Evolutionary conservation across 1,140 invertebrate species (phyloP).

Genomic region (Dufourea novaeangliae): DNA sequence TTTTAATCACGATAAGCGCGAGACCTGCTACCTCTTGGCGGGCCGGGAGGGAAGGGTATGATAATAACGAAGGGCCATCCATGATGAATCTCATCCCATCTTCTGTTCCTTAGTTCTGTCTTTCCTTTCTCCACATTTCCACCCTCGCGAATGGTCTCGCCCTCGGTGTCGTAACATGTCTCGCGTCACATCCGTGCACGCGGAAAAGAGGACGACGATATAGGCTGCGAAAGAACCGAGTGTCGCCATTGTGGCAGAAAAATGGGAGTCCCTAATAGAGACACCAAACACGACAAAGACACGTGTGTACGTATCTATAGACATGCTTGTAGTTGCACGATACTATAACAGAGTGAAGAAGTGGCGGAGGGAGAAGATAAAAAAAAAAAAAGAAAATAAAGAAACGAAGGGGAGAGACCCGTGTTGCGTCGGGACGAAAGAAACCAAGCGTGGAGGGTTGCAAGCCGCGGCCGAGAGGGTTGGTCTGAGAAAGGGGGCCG

Average conservation of each 20-base stretch:
- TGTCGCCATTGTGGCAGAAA: constrained; percentile 51
- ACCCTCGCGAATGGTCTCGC: no score
- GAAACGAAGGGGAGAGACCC: background rate
- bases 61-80: constrained; percentile 22
- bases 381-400: constrained; percentile 12
- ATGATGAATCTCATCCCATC: constrained; percentile 2
- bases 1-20: constrained; percentile 50
- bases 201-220: constrained; percentile 16
- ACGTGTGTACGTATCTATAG: background rate
- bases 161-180: no score
- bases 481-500: constrained; percentile 10
- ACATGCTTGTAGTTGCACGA: background rate
- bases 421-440: constrained; percentile 2
- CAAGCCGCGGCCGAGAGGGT: background rate
- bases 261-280: constrained; percentile 54
- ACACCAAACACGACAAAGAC: background rate
- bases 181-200: constrained; percentile 36
- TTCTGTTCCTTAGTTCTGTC: background rate
- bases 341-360: background rate
- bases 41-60: background rate
- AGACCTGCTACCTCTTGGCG: background rate
- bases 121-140: background rate
- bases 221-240: constrained; percentile 47
- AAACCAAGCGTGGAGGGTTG: background rate
- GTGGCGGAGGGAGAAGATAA: constrained; percentile 2